Conservation (phyloP, 2,797 vertebrate species). For the Smutsia temminckii region DNA sequence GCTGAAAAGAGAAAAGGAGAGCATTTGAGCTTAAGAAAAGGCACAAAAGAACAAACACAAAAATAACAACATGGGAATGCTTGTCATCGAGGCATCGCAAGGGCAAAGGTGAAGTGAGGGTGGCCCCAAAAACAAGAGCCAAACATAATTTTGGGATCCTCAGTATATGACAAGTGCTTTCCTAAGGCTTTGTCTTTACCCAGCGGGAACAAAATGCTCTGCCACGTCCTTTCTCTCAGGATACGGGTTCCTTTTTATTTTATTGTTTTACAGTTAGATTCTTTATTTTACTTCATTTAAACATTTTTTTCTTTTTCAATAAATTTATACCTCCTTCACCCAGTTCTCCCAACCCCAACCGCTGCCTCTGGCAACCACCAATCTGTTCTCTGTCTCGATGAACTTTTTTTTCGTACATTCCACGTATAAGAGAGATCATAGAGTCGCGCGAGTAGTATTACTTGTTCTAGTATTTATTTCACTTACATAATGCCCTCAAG, state of each 20-base stretch:
- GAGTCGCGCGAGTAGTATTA: too few relatives aligned
- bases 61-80: fast-evolving
- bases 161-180: neutral
- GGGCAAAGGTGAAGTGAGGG: too few relatives aligned
- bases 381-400: neutral
- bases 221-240: fast-evolving
- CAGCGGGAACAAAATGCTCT: neutral
- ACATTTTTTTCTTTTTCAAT: neutral
- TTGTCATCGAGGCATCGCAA: neutral
- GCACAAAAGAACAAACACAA: neutral
- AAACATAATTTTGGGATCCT: neutral
- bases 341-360: neutral
- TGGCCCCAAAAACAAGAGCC: too few relatives aligned
- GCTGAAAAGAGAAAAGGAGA: neutral
- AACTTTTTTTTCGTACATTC: neutral
- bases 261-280: neutral
- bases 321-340: neutral
- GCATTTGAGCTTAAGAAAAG: neutral
- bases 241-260: too few relatives aligned
- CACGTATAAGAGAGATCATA: neutral
- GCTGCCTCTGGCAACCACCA: neutral
- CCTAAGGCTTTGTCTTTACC: neutral
- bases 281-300: neutral
- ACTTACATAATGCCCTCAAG: neutral
- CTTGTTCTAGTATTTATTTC: neutral